phyloP scores from a whole-genome alignment of 2,113 vertebrate genomes.

The Ellobius talpinus region DNA sequence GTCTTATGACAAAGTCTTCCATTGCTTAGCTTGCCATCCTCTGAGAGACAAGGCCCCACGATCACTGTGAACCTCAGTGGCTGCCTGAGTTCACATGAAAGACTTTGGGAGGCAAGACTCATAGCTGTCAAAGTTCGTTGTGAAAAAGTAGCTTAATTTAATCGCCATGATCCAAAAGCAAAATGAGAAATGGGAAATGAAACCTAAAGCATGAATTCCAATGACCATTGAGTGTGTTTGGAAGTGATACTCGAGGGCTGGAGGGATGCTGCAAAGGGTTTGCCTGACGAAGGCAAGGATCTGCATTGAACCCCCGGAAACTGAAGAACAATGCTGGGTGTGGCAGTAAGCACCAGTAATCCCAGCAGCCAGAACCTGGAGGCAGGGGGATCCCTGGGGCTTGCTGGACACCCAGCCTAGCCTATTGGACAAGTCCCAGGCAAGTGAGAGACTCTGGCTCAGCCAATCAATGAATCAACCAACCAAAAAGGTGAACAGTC shows the following conservation, averaged over 20 bases:
- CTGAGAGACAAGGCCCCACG: neutral
- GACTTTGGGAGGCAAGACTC: neutral
- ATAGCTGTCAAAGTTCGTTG: neutral
- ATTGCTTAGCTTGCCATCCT: slow-evolving; percentile 31
- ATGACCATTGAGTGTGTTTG: neutral
- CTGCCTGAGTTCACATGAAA: neutral
- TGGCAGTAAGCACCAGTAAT: too few relatives aligned
- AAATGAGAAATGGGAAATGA: slow-evolving; percentile 44
- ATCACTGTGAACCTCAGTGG: neutral
- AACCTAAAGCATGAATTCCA: neutral
- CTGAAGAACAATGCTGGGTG: too few relatives aligned
- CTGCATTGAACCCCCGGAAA: neutral
- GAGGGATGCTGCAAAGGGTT: neutral
- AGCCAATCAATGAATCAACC: neutral
- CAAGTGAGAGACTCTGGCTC: neutral
- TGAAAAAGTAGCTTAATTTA: neutral
- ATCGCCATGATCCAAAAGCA: neutral
- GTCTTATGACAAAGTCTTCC: slow-evolving; percentile 65
- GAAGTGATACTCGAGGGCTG: neutral
- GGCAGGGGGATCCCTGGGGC: too few relatives aligned
- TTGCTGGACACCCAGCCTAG: neutral
- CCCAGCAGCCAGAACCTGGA: neutral
- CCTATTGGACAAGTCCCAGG: neutral
- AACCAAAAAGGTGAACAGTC: neutral
- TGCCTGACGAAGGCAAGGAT: neutral